phyloP scores from a whole-genome alignment of 2,113 vertebrate species.

The Anser cygnoides region DNA sequence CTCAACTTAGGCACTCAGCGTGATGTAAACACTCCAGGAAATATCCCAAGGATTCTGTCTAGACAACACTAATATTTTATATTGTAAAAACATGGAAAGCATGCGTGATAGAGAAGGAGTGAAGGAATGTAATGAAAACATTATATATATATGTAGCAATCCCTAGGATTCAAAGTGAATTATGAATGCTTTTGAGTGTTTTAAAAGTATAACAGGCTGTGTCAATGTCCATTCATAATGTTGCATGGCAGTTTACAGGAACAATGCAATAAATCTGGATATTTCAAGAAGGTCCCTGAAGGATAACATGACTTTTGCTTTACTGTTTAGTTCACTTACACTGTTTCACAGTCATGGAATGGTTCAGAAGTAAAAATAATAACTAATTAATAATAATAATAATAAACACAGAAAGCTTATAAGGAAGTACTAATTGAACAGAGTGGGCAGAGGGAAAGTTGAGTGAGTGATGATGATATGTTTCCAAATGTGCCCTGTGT shows the following conservation, averaged over 20 bases:
- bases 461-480: neutral
- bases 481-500: neutral
- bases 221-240: rapidly evolving
- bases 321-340: neutral
- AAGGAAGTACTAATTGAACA: neutral
- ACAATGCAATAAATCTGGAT: neutral
- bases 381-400: neutral
- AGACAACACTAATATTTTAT: neutral
- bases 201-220: neutral
- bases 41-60: neutral
- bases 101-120: neutral
- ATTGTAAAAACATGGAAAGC: neutral
- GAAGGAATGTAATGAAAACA: neutral
- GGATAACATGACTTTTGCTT: neutral
- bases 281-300: neutral
- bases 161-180: neutral
- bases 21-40: neutral
- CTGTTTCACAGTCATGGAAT: neutral
- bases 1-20: neutral
- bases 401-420: too few species aligned
- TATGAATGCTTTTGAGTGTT: neutral
- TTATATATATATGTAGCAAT: neutral
- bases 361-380: neutral
- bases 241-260: neutral
- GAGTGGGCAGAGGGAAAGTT: too few species aligned